phyloP scores from a whole-genome alignment of 2,888 invertebrate species.

The Folsomia manolachei region DNA sequence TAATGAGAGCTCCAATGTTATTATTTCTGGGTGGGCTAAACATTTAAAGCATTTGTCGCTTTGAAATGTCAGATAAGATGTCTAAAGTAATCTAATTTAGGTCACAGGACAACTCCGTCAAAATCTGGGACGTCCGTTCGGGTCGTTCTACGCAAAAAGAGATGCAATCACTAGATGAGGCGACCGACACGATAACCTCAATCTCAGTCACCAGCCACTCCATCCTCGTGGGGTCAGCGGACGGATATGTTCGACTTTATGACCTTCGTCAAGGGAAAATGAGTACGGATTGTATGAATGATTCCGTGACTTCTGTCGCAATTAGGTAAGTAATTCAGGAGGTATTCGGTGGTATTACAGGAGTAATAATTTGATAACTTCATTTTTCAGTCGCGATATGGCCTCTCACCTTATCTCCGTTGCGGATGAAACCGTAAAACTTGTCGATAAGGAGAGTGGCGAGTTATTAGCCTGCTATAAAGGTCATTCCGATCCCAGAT shows the following conservation, averaged over 20 bases:
- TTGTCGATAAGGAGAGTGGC: constrained; percentile 85
- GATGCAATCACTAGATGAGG: constrained; percentile 70
- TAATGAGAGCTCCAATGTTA: constrained; percentile 86
- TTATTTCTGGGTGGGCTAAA: constrained; percentile 66
- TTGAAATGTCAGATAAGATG: background rate
- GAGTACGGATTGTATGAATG: constrained; percentile 78
- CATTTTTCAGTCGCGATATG: constrained; percentile 83
- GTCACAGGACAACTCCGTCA: constrained; percentile 86
- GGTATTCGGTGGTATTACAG: too few relatives aligned
- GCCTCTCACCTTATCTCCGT: constrained; percentile 86
- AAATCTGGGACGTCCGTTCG: constrained; percentile 81
- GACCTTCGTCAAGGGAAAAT: constrained; percentile 85
- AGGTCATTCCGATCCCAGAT: constrained; percentile 64
- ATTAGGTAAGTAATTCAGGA: too few relatives aligned
- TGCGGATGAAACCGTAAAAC: constrained; percentile 74
- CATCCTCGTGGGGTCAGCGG: constrained; percentile 85
- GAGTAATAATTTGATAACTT: too few relatives aligned
- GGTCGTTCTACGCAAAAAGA: constrained; percentile 47
- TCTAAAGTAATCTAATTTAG: background rate
- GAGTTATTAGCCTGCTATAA: constrained; percentile 72
- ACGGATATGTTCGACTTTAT: constrained; percentile 81
- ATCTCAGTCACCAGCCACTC: constrained; percentile 77
- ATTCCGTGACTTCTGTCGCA: constrained; percentile 75
- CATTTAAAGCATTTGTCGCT: background rate
- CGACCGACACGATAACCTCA: constrained; percentile 70